phyloP scores from a whole-genome alignment of 1,140 invertebrate species.

The Oscheius sp. region DNA sequence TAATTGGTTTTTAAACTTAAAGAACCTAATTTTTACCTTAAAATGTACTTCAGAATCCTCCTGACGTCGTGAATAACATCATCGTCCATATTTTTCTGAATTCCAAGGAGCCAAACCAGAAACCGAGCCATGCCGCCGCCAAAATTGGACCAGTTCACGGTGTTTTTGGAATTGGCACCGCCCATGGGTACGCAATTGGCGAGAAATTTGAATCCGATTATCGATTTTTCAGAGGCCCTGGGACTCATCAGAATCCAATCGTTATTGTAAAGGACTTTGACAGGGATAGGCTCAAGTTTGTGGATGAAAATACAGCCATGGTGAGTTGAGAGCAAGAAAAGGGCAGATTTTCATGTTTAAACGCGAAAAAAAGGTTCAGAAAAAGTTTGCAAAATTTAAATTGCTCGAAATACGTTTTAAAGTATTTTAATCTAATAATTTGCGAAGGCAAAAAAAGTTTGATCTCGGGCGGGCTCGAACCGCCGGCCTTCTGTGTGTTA shows the following conservation, averaged over 20 bases:
- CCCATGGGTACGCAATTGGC: constrained; percentile 4
- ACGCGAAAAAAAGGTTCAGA: too few species aligned
- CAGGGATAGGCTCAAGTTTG: constrained; percentile 20
- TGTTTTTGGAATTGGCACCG: constrained; percentile 23
- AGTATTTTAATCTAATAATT: too few species aligned
- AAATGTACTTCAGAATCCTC: neutral
- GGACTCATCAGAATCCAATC: constrained; percentile 17
- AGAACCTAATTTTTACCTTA: neutral
- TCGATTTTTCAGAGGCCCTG: constrained; percentile 9
- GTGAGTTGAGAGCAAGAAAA: neutral
- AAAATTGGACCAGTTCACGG: constrained; percentile 15
- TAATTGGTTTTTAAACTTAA: too few species aligned
- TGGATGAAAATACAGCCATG: constrained; percentile 12
- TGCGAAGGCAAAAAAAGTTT: too few species aligned
- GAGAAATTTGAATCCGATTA: neutral
- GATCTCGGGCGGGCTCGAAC: constrained; percentile 49
- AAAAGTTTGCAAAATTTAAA: too few species aligned
- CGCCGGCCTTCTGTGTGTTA: constrained; percentile 45
- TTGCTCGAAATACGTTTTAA: too few species aligned
- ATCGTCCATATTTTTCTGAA: constrained; percentile 21
- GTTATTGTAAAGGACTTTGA: constrained; percentile 28
- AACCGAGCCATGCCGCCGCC: constrained; percentile 2
- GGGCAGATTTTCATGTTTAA: neutral
- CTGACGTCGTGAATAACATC: constrained; percentile 20
- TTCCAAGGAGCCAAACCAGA: constrained; percentile 9